Percentiles rank a stretch among this genome's conserved stretches.
Evolutionary conservation across 2,113 vertebrate genomes (phyloP).

Genomic region (Actenoides hombroni): DNA sequence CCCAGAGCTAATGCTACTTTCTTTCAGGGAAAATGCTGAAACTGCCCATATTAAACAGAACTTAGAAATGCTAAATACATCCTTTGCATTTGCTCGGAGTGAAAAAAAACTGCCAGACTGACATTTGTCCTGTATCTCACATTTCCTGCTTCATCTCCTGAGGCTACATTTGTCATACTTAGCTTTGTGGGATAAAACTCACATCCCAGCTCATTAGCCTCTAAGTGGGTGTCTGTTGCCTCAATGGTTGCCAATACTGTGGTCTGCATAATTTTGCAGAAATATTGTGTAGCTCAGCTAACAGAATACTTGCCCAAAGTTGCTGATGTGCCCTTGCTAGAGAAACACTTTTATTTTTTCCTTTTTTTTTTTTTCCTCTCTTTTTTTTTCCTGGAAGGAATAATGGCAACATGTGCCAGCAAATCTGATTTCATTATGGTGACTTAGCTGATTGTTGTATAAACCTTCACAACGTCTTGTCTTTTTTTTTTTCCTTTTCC

Average conservation of each 20-base stretch:
- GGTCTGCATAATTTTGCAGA: neutral
- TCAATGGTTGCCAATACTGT: neutral
- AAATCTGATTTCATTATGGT: neutral
- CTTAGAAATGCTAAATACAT: neutral
- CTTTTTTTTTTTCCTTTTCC: too few species aligned
- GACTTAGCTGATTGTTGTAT: neutral
- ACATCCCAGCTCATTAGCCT: neutral
- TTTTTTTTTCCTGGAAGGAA: neutral
- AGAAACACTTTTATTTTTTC: neutral
- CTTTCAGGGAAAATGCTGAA: neutral
- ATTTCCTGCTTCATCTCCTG: neutral
- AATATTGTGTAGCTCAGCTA: neutral
- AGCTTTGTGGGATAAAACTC: neutral
- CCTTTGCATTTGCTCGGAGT: neutral
- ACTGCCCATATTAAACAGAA: neutral
- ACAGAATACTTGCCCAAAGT: neutral
- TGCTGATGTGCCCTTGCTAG: neutral
- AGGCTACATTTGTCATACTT: neutral
- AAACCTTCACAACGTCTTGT: neutral
- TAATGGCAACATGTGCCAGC: neutral
- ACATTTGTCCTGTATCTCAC: neutral
- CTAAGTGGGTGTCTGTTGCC: neutral
- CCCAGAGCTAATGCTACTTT: neutral
- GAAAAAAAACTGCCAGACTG: neutral
- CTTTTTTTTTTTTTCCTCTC: neutral